Evolutionary conservation across 1,140 invertebrate genomes (phyloP), one percentile per base, ranked within the genome.

Genomic region (Nautilus pompilius): DNA sequence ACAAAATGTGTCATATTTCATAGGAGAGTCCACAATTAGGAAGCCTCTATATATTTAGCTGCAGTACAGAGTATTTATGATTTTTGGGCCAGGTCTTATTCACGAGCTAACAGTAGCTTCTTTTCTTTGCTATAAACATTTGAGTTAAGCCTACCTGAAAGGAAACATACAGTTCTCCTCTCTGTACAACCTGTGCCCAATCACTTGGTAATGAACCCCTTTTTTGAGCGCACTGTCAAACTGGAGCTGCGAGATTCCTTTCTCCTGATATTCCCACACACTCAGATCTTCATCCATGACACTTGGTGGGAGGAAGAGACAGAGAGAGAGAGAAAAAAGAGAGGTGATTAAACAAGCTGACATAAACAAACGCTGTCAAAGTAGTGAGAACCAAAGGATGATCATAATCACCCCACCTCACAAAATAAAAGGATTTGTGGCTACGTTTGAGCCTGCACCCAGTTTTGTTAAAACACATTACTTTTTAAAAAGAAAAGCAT

Each of bases 81-180:
- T n/a, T n/a, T n/a, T n/a, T n/a, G n/a, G n/a, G n/a, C n/a, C n/a
- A n/a, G n/a, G n/a, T n/a, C n/a, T n/a, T n/a, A n/a, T n/a, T n/a
- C n/a, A n/a, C n/a, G n/a, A n/a, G n/a, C n/a, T n/a, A n/a, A n/a
- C n/a, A n/a, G n/a, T n/a, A n/a, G n/a, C n/a, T n/a, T n/a, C n/a
- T n/a, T n/a, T n/a, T n/a, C n/a, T n/a, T n/a, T n/a, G n/a, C n/a
- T n/a, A n/a, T n/a, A n/a, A n/a, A n/a, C n/a, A n/a, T n/a, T n/a
- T n/a, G n/a, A n/a, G n/a, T n/a, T n/a, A n/a, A n/a, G n/a, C 22
- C 66, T 67, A 83, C 81, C 80, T 79, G 60, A 78, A 78, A 28
- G 93, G 93, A 84, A 98, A 98, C 87, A 95, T 91, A 74, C 95
- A 98, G 20, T 89, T 87, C 51, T 86, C 86, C 61, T 95, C 87